Evolutionary conservation across 2,888 invertebrate species (phyloP).

Genomic region (Melieria crassipennis): DNA sequence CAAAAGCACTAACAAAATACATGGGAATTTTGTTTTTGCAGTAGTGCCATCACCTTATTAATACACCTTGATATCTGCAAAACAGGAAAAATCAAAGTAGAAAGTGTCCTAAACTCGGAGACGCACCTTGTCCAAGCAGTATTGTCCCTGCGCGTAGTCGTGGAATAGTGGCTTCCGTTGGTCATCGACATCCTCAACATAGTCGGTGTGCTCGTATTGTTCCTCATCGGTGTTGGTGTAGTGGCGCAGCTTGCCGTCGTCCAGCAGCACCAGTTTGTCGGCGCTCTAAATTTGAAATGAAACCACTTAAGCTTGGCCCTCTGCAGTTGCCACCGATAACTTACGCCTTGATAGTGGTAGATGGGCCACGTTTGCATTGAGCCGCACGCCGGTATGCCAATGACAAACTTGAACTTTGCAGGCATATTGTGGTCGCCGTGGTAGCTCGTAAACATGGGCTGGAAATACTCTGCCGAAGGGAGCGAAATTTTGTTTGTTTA

Average conservation of each 20-base stretch:
- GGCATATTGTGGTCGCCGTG: slow-evolving; percentile 70
- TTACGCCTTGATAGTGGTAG: slow-evolving; percentile 68
- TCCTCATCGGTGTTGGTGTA: slow-evolving; percentile 71
- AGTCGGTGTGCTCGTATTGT: slow-evolving; percentile 52
- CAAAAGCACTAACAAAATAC: no score
- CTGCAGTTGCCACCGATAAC: slow-evolving; percentile 7
- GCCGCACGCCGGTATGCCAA: slow-evolving; percentile 77
- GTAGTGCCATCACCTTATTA: no score
- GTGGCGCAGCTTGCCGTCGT: slow-evolving; percentile 79
- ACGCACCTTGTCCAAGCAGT: slow-evolving; percentile 82
- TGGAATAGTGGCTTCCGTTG: slow-evolving; percentile 69
- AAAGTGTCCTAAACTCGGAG: background rate
- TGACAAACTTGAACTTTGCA: slow-evolving; percentile 70
- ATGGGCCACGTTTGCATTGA: slow-evolving; percentile 76
- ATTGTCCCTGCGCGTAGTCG: slow-evolving; percentile 79
- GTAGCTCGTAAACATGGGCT: slow-evolving; percentile 75
- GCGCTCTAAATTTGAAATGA: slow-evolving; percentile 59
- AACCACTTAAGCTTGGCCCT: no score
- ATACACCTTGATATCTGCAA: no score
- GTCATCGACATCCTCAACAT: slow-evolving; percentile 62
- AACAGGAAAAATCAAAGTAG: background rate
- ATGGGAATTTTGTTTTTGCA: no score
- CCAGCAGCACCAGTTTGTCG: slow-evolving; percentile 71
- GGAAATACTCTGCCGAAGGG: slow-evolving; percentile 56
- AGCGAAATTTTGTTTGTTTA: no score